phyloP scores from a whole-genome alignment of 2,888 invertebrate genomes.

The Stictocephala bisonia region DNA sequence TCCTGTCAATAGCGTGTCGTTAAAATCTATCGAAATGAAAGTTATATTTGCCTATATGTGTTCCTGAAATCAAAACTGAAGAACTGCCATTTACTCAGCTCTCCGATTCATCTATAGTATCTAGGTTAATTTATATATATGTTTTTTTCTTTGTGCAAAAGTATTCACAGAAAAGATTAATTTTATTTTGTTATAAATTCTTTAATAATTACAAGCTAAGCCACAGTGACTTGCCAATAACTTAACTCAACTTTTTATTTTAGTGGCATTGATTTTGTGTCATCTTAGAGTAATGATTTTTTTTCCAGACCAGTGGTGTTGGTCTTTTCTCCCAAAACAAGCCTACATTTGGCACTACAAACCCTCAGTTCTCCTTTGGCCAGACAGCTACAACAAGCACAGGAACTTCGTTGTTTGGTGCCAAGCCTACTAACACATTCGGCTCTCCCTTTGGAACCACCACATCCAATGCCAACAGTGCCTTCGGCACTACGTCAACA shows the following conservation, averaged over 20 bases:
- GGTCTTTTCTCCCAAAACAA: conserved; percentile 66
- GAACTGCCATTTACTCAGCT: no score
- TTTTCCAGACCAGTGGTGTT: conserved; percentile 63
- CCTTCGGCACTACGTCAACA: conserved; percentile 59
- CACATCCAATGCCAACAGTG: conserved; percentile 58
- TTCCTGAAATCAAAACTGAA: no score
- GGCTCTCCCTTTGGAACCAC: conserved; percentile 64
- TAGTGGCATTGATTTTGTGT: not conserved
- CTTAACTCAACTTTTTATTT: no score
- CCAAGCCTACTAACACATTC: conserved; percentile 68
- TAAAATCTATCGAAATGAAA: no score
- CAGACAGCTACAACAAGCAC: conserved; percentile 59
- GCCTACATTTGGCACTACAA: conserved; percentile 63
- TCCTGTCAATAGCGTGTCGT: no score
- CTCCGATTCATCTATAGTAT: no score
- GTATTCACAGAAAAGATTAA: not conserved
- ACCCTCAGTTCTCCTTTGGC: conserved; percentile 54
- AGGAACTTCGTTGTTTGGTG: conserved; percentile 63
- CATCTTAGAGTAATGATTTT: no score
- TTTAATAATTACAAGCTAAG: no score
- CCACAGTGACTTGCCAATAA: no score
- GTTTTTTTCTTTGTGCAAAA: no score
- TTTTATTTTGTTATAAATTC: not conserved
- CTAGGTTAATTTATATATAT: no score
- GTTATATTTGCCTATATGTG: no score